Conservation (phyloP, 1,140 invertebrate genomes). For the Intoshia linei region DNA sequence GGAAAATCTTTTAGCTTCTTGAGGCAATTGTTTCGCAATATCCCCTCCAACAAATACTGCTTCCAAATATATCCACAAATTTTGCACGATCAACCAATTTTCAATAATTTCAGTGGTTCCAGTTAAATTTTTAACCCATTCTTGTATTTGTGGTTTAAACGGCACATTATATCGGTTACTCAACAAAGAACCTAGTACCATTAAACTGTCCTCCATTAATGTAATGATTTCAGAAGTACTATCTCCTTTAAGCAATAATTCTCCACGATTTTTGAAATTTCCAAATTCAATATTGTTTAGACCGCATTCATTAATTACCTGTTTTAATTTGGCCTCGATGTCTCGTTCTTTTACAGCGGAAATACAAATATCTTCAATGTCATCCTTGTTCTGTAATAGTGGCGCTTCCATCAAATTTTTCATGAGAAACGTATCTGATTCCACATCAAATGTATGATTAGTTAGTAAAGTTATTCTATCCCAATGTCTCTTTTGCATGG, state of each 20-base stretch:
- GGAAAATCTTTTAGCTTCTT: slow-evolving; percentile 34
- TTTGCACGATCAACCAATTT: slow-evolving; percentile 71
- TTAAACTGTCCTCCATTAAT: slow-evolving; percentile 66
- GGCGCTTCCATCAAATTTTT: slow-evolving; percentile 77
- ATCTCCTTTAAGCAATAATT: slow-evolving; percentile 43
- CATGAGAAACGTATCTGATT: slow-evolving; percentile 62
- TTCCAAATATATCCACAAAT: slow-evolving; percentile 72
- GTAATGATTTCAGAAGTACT: slow-evolving; percentile 49
- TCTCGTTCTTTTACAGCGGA: slow-evolving; percentile 90
- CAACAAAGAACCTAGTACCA: slow-evolving; percentile 60
- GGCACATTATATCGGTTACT: slow-evolving; percentile 88
- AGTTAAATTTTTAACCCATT: slow-evolving; percentile 65
- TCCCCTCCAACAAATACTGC: slow-evolving; percentile 87
- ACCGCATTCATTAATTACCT: slow-evolving; percentile 78
- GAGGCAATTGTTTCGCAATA: slow-evolving; percentile 70
- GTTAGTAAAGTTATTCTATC: slow-evolving; percentile 65
- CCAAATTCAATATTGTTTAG: slow-evolving; percentile 63
- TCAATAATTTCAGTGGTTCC: slow-evolving; percentile 82
- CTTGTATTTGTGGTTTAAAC: slow-evolving; percentile 72
- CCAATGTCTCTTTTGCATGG: slow-evolving; percentile 82
- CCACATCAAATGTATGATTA: slow-evolving; percentile 53
- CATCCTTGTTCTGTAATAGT: slow-evolving; percentile 58
- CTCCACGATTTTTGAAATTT: slow-evolving; percentile 67
- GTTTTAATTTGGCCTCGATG: slow-evolving; percentile 66
- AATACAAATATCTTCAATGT: slow-evolving; percentile 90